These are phyloP conservation scores for Drosophila murphyi DNA, from an alignment of 1,140 invertebrate species.

Conservation along the genomic window DNA sequence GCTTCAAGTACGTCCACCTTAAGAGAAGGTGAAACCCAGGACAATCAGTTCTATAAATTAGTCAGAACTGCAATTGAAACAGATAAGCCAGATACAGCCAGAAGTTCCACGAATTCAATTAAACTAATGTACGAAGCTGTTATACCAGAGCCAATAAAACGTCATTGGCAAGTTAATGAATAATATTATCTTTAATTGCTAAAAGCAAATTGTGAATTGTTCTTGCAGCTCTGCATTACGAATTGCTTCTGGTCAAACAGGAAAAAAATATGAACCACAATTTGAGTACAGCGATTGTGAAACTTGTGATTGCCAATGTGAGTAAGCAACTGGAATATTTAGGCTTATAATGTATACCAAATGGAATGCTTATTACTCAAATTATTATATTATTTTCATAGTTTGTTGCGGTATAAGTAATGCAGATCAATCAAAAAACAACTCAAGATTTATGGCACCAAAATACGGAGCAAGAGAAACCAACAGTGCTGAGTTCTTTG, in stretches of 20 bases:
- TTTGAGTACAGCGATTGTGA: no score
- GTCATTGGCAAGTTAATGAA: neutral
- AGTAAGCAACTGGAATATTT: neutral
- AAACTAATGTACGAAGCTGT: neutral
- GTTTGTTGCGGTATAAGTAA: neutral
- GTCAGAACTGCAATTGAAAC: neutral
- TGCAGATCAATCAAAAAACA: neutral
- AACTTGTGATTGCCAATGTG: neutral
- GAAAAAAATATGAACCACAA: neutral
- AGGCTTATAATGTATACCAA: no score
- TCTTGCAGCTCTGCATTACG: slow-evolving; percentile 13
- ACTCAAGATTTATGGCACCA: no score
- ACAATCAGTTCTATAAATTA: neutral
- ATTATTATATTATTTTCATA: neutral
- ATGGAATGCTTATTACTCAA: neutral
- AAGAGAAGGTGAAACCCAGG: neutral
- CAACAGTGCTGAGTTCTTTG: slow-evolving; percentile 4
- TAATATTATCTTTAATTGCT: neutral
- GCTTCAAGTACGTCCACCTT: slow-evolving; percentile 12
- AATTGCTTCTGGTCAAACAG: slow-evolving; percentile 23
- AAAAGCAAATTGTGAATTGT: neutral
- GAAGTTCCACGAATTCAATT: neutral
- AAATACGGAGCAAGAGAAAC: neutral
- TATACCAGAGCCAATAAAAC: neutral
- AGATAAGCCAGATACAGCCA: no score